phyloP scores from a whole-genome alignment of 2,888 invertebrate species.

The Proisotoma minuta region DNA sequence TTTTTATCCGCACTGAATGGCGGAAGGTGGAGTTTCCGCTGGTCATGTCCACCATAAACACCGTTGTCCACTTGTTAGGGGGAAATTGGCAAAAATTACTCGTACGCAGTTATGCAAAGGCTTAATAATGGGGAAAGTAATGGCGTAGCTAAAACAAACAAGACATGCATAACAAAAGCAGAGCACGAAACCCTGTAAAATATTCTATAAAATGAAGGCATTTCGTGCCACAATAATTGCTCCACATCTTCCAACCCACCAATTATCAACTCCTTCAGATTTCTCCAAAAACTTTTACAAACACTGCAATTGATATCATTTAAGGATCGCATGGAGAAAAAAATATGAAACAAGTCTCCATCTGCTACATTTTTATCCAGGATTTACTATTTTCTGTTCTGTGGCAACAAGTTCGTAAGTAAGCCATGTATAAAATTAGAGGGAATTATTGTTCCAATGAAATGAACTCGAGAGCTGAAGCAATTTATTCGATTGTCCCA shows the following conservation, averaged over 20 bases:
- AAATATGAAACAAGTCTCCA: too few relatives aligned
- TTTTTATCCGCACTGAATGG: neutral
- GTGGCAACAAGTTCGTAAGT: too few relatives aligned
- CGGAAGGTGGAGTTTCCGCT: slow-evolving; percentile 1
- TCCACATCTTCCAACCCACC: neutral
- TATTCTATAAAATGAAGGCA: neutral
- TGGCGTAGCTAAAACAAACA: neutral
- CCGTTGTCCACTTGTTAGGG: neutral
- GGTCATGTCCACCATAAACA: neutral
- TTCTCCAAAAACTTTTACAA: too few relatives aligned
- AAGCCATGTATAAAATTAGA: too few relatives aligned
- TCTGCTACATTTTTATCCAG: too few relatives aligned
- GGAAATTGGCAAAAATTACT: neutral
- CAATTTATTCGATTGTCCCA: too few relatives aligned
- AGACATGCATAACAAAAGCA: neutral
- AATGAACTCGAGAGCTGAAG: too few relatives aligned
- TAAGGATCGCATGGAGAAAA: too few relatives aligned
- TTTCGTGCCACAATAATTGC: slow-evolving; percentile 1
- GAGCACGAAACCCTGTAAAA: neutral
- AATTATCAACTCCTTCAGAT: neutral
- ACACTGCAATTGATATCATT: too few relatives aligned
- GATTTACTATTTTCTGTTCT: too few relatives aligned
- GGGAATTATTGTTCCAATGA: too few relatives aligned
- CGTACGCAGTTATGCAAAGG: too few relatives aligned
- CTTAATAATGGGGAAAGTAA: slow-evolving; percentile 1